phyloP scores from a whole-genome alignment of 2,113 vertebrate species.

The Eptatretus burgeri region DNA sequence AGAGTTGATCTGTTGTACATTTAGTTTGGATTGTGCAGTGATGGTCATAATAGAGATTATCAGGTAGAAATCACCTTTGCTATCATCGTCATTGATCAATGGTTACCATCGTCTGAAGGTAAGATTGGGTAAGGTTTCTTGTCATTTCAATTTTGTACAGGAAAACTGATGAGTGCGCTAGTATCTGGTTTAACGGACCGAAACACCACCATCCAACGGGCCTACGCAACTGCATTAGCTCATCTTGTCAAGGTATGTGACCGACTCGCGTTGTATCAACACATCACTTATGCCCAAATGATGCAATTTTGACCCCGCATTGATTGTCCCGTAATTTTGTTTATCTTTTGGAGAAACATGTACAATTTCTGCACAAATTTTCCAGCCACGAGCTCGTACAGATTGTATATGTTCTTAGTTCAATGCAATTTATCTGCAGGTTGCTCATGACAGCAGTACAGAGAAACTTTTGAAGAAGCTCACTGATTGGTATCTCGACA shows the following conservation, averaged over 20 bases:
- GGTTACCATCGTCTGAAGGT: too few species aligned
- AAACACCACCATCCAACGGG: conserved; percentile 57
- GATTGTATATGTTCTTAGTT: too few species aligned
- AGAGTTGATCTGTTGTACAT: neutral
- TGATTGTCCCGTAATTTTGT: too few species aligned
- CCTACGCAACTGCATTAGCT: conserved; percentile 65
- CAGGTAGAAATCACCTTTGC: too few species aligned
- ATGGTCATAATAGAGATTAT: too few species aligned
- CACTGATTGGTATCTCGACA: conserved; percentile 70
- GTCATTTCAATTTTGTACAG: conserved; percentile 15
- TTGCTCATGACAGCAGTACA: conserved; percentile 55
- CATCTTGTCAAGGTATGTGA: conserved; percentile 65
- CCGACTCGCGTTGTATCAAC: neutral
- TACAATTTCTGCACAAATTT: too few species aligned
- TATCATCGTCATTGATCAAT: too few species aligned
- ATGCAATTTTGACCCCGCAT: too few species aligned
- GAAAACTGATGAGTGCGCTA: conserved; percentile 77
- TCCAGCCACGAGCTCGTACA: too few species aligned
- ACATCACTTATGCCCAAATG: too few species aligned
- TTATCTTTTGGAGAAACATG: too few species aligned
- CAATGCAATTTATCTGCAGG: conserved; percentile 17
- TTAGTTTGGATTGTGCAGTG: neutral
- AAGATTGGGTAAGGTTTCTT: too few species aligned
- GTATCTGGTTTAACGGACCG: conserved; percentile 56
- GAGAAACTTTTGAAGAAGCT: conserved; percentile 78